Conservation (phyloP, 2,113 vertebrate species). For the Butorides virescens region DNA sequence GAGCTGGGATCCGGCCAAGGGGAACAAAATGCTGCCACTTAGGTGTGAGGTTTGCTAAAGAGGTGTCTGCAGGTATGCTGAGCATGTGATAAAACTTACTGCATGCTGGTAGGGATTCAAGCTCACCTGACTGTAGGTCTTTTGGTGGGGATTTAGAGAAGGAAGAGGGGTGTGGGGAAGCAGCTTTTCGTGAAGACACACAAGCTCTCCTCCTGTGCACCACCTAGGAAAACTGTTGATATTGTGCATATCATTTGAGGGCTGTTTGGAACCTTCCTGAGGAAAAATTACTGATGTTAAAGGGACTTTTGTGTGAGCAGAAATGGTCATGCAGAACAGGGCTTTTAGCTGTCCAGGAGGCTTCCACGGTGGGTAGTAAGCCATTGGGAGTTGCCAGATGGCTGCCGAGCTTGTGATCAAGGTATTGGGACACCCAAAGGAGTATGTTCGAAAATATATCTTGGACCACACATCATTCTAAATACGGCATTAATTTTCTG, state of each 20-base stretch:
- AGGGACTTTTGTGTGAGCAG: not conserved
- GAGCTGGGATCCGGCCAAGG: not conserved
- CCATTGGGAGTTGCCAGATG: not conserved
- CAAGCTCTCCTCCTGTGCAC: not conserved
- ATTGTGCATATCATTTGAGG: not conserved
- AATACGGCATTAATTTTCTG: not conserved
- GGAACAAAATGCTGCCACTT: fast-evolving
- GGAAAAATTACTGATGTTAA: not conserved
- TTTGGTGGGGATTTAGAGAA: not conserved
- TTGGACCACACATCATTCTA: conserved; percentile 8
- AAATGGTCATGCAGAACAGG: not conserved
- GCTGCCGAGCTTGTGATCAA: not conserved
- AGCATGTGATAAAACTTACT: not conserved
- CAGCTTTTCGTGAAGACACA: not conserved
- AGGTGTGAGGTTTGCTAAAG: not conserved
- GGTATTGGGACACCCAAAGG: not conserved
- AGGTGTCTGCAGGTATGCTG: not conserved
- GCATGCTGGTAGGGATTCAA: not conserved
- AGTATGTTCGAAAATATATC: not conserved
- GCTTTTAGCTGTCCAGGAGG: not conserved
- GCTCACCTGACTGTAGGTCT: not conserved
- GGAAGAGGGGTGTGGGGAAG: not conserved
- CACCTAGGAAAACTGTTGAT: not conserved
- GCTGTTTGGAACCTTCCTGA: not conserved
- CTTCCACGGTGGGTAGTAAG: conserved; percentile 11